Evolutionary conservation across 2,797 vertebrate species (phyloP).

Genomic region (Crocodylus rhombifer): DNA sequence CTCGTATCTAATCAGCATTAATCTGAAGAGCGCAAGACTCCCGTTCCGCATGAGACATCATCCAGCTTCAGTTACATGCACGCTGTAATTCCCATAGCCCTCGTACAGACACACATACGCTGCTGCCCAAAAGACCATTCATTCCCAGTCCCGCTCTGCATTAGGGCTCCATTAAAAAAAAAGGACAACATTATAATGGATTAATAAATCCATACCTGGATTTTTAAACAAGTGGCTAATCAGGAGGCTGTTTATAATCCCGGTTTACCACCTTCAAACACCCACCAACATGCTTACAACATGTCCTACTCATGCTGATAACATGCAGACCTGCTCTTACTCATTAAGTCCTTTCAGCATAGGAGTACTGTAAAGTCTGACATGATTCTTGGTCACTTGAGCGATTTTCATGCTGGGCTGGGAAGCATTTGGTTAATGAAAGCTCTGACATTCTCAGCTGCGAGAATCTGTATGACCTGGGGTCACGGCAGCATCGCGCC

Average conservation of each 20-base stretch:
- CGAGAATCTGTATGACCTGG: background rate
- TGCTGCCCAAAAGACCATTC: background rate
- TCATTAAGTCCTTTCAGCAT: too few species aligned
- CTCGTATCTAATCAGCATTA: accelerated
- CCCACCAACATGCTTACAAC: background rate
- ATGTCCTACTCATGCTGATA: background rate
- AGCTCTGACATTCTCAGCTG: background rate
- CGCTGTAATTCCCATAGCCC: background rate
- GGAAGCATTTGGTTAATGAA: background rate
- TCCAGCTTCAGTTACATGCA: background rate
- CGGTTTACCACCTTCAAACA: background rate
- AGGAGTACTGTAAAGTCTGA: background rate
- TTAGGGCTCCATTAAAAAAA: background rate
- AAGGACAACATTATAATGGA: background rate
- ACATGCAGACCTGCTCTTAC: too few species aligned
- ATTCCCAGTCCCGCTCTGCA: background rate
- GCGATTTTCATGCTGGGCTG: background rate
- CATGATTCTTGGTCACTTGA: background rate
- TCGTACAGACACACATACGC: background rate
- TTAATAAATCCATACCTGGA: background rate
- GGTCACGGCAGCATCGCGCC: background rate
- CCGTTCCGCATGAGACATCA: background rate
- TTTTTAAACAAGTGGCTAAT: background rate
- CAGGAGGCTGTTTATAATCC: background rate
- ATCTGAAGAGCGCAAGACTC: background rate